Conservation (phyloP, 2,113 vertebrate genomes). For the Danio rerio region DNA sequence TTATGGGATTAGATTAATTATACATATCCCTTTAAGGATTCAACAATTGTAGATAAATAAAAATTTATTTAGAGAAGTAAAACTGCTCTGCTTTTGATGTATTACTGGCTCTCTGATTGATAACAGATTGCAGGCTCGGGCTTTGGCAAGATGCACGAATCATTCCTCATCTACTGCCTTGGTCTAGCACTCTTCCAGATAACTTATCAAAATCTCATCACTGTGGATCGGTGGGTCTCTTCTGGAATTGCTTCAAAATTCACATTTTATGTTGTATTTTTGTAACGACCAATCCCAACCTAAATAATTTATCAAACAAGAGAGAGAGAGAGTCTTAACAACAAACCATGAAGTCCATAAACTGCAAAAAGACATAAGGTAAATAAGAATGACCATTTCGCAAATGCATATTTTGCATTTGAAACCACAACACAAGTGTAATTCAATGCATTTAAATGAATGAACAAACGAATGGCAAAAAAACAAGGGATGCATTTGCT, state of each 20-base stretch:
- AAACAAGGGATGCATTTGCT: too few species aligned
- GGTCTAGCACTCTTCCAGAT: conserved; percentile 13
- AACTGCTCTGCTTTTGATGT: conserved; percentile 6
- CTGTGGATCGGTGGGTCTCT: background rate
- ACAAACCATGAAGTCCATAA: background rate
- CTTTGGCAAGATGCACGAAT: conserved; percentile 2
- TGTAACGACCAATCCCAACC: background rate
- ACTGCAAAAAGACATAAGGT: background rate
- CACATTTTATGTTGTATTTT: background rate
- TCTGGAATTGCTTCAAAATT: background rate
- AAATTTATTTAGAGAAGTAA: conserved; percentile 20
- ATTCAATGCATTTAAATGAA: too few species aligned
- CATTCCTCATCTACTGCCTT: conserved; percentile 16
- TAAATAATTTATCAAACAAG: background rate
- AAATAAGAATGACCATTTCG: too few species aligned
- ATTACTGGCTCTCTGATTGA: conserved; percentile 4
- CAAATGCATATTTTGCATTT: too few species aligned
- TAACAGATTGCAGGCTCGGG: conserved; percentile 7
- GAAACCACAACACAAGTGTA: too few species aligned
- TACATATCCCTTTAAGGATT: background rate
- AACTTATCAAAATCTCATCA: conserved; percentile 20
- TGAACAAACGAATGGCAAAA: too few species aligned
- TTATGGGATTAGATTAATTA: conserved; percentile 2
- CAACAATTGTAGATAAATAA: background rate
- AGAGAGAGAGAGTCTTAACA: background rate